Evolutionary conservation across 2,888 invertebrate species (phyloP).

Genomic region (Hecatera dysodea): DNA sequence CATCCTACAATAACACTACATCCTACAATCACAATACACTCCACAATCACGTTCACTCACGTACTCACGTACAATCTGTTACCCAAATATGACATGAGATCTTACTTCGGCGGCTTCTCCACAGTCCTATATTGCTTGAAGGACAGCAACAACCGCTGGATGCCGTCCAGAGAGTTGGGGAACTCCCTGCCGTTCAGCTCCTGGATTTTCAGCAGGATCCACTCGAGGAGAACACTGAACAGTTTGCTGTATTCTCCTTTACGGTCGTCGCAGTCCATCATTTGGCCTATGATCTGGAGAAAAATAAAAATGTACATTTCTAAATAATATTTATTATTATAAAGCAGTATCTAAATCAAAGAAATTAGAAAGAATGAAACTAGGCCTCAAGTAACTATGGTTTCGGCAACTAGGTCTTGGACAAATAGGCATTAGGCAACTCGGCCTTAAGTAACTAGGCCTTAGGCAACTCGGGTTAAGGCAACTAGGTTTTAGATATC

Average conservation of each 20-base stretch:
- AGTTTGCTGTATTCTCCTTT: slow-evolving; percentile 97
- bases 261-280: slow-evolving; percentile 98
- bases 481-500: no score
- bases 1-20: background rate
- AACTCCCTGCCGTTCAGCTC: slow-evolving; percentile 96
- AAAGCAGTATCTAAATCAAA: no score
- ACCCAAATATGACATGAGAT: no score
- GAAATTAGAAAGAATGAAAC: no score
- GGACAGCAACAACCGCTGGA: slow-evolving; percentile 96
- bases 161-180: slow-evolving; percentile 98
- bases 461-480: no score
- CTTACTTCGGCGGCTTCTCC: slow-evolving; percentile 99
- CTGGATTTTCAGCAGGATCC: slow-evolving; percentile 97
- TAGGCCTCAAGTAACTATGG: no score
- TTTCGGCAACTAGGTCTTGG: no score
- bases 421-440: no score
- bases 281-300: slow-evolving; percentile 97
- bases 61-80: no score
- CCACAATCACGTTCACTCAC: background rate
- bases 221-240: slow-evolving; percentile 96
- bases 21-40: background rate
- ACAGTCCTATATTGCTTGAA: slow-evolving; percentile 99
- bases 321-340: no score
- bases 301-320: no score
- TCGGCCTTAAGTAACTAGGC: no score